Base-by-base conservation (phyloP, 2,888 invertebrate genomes). In the Nomada lathburiana region DNA sequence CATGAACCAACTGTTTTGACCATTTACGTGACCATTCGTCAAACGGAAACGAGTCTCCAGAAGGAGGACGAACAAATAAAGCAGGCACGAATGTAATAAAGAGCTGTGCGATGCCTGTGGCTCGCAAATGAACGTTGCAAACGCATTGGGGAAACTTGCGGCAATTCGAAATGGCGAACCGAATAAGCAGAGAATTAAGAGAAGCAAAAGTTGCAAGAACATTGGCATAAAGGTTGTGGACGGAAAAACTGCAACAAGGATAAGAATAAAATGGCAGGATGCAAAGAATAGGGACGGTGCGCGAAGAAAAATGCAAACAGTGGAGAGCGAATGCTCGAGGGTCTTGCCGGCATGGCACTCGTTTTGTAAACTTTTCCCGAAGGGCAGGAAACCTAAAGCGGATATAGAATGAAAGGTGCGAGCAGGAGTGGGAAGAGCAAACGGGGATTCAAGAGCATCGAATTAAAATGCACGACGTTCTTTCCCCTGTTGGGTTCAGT, bases 381-480 rank as follows among this genome's bases (percentile, higher is more conserved):
- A 82, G 76, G 64, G 47, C 69, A 72, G 70, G 67, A 69, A 77
- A 59, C 50, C 60, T 53, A 70, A 76, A 78, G 83, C 67, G 75
- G 69, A 77, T 65, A 72, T 7, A 62, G 71, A 67, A 72, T 13
- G 84, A 80, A 77, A 78, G 59, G 69, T 59, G 57, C 47, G 26
- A 68, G 60, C 23, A 59, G 42, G 60, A 57, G 68, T 59, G 50
- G 20, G 69, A 60, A 69, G 70, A 64, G 65, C 16, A 23, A 18
- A 62, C 47, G 55, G 47, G 68, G 57, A 26, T 72, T 67, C 29
- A 74, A 83, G 80, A 76, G 65, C 26, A 26, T 72, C 78, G 83
- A 87, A 87, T 86, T 87, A 85, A 86, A 87, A 87, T 87, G 87
- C 83, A 83, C 80, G 75, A 72, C 80, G 60, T 69, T 47, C 65